phyloP scores from a whole-genome alignment of 2,113 vertebrate genomes.

The Otis tarda region DNA sequence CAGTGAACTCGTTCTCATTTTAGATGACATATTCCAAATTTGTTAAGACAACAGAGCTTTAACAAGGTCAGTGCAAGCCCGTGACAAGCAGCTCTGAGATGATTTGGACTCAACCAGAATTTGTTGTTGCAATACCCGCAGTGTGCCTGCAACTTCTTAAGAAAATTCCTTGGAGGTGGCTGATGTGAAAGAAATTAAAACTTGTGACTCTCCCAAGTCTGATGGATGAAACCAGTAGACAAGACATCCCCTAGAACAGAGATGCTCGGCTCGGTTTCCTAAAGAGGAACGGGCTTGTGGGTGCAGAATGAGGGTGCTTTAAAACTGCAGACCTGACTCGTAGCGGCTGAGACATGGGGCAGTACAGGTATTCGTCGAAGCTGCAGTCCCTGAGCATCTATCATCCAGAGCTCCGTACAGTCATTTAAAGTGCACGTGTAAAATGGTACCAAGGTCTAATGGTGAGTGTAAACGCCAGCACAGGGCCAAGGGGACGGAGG shows the following conservation, averaged over 20 bases:
- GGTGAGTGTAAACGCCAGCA: background rate
- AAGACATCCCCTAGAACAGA: background rate
- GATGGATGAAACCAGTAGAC: background rate
- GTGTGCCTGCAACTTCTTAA: background rate
- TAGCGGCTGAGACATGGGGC: fast-evolving
- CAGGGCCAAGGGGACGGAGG: background rate
- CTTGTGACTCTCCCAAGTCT: background rate
- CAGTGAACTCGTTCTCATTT: constrained; percentile 3
- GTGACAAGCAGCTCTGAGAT: background rate
- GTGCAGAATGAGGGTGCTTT: background rate
- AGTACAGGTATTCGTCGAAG: background rate
- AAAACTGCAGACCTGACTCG: background rate
- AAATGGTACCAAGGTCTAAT: fast-evolving
- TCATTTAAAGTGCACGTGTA: fast-evolving
- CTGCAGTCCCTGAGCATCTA: background rate
- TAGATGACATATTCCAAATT: constrained; percentile 8
- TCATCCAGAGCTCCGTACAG: fast-evolving
- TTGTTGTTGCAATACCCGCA: background rate
- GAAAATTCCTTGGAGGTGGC: background rate
- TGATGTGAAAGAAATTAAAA: background rate
- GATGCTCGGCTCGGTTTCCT: background rate
- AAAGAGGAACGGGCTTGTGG: background rate
- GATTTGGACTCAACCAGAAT: background rate
- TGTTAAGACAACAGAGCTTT: constrained; percentile 5
- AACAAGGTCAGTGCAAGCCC: background rate